phyloP scores from a whole-genome alignment of 2,113 vertebrate species.

The Dolichotis patagonum region DNA sequence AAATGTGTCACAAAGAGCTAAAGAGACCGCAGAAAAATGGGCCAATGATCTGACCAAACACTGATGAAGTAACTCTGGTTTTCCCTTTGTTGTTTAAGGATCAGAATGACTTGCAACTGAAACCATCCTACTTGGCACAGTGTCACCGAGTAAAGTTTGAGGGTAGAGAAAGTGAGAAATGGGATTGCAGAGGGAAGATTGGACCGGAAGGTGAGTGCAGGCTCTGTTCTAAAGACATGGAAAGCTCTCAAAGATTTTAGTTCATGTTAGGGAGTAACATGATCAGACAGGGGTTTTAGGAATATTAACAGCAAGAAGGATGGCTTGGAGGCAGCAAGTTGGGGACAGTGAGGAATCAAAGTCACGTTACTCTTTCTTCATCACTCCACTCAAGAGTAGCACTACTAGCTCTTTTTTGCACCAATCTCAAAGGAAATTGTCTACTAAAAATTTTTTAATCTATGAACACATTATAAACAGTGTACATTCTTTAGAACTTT shows the following conservation, averaged over 20 bases:
- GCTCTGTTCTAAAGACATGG: not conserved
- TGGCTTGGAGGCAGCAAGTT: not conserved
- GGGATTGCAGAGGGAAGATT: not conserved
- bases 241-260: not conserved
- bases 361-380: not conserved
- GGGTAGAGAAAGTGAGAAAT: not conserved
- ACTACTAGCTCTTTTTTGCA: not conserved
- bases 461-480: not conserved
- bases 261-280: not conserved
- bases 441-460: not conserved
- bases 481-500: conserved; percentile 13
- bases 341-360: not conserved
- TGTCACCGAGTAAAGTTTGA: not conserved
- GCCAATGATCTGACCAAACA: not conserved
- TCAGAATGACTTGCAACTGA: not conserved
- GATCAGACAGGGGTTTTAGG: not conserved
- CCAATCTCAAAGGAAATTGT: not conserved
- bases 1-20: not conserved
- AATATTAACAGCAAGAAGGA: not conserved
- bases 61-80: not conserved
- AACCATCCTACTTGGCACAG: not conserved
- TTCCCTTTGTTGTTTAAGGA: not conserved
- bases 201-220: not conserved
- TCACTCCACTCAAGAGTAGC: not conserved
- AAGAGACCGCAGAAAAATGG: not conserved